Evolutionary conservation across 1,140 invertebrate species (phyloP).

Genomic region (Geopemphigus sp.): DNA sequence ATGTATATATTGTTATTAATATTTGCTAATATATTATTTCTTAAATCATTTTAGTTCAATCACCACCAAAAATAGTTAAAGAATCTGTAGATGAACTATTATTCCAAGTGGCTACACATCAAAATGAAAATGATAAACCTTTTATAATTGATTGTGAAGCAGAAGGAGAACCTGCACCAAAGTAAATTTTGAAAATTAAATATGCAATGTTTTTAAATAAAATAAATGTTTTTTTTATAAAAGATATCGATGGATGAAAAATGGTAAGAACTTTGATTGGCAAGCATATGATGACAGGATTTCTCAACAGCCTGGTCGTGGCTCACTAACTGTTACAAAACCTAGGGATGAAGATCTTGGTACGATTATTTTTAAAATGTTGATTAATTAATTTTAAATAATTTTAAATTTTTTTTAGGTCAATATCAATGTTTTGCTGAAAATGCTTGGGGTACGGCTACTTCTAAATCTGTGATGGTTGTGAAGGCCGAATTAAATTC

Average conservation of each 20-base stretch:
- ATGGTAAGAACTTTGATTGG: conserved; percentile 88
- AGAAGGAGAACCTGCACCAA: conserved; percentile 83
- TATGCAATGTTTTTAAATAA: background rate
- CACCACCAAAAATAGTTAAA: conserved; percentile 83
- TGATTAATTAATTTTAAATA: background rate
- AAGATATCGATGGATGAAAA: conserved; percentile 96
- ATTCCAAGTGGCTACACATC: conserved; percentile 79
- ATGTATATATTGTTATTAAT: too few species aligned
- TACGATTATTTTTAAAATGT: conserved; percentile 50
- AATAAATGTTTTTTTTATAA: conserved; percentile 53
- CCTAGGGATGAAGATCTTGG: conserved; percentile 88
- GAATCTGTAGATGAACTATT: conserved; percentile 87
- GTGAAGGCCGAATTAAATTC: conserved; percentile 91
- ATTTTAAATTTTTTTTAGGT: conserved; percentile 56
- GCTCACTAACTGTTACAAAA: conserved; percentile 83
- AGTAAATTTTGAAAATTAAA: conserved; percentile 58
- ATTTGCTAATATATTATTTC: background rate
- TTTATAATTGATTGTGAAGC: conserved; percentile 94
- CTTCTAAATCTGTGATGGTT: conserved; percentile 91
- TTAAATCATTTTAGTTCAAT: conserved; percentile 65
- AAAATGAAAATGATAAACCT: conserved; percentile 85
- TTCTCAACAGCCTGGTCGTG: conserved; percentile 84
- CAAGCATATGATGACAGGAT: conserved; percentile 90
- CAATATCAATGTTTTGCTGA: conserved; percentile 97
- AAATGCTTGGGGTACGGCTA: conserved; percentile 91